Base-by-base conservation (phyloP, 1,140 invertebrate genomes). In the Adelges cooleyi region DNA sequence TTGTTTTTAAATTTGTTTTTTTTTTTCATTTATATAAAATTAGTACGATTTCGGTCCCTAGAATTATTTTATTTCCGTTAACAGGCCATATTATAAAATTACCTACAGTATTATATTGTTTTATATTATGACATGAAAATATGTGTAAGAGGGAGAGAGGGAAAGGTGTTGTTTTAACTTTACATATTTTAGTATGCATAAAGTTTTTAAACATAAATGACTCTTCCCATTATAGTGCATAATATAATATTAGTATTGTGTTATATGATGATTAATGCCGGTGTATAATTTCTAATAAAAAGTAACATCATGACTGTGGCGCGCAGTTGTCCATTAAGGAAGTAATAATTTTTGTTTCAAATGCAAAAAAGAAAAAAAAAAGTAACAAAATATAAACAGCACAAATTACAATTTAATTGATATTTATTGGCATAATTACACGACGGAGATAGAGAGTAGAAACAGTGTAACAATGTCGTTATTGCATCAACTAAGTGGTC, bases 181-280 rank as follows among this genome's bases (percentile, higher is more conserved):
- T n/a, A n/a, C n/a, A n/a, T n/a, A n/a, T n/a, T n/a, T n/a, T n/a
- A n/a, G n/a, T n/a, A n/a, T 11, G 29, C 27, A 62, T 33, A 62
- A 62, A 48, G 40, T 62, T 62, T 62, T 62, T 33, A 48, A 62
- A 62, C 56, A 48, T 62, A 62, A 62, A 62, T 46, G 17, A 48
- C 56, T 17, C 23, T 48, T 33, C 46, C 13, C 42, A 22, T 29
- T 62, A 17, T 62, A 62, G n/a, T n/a, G n/a, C n/a, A n/a, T n/a
- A n/a, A n/a, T 29, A 48, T 42, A 52, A 13, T 46, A 44, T 44
- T 33, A 33, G 5, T 33, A 33, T 33, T 33, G 11, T 33, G 11
- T 33, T 33, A 33, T 33, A 33, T n/a, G 11, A 33, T 33, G 11
- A 33, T 33, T 33, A 6, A 33, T 33, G 29, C 11, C 29, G 11